These are phyloP conservation scores for Alosa sapidissima DNA, from an alignment of 2,797 vertebrate species.

Conservation along the genomic window DNA sequence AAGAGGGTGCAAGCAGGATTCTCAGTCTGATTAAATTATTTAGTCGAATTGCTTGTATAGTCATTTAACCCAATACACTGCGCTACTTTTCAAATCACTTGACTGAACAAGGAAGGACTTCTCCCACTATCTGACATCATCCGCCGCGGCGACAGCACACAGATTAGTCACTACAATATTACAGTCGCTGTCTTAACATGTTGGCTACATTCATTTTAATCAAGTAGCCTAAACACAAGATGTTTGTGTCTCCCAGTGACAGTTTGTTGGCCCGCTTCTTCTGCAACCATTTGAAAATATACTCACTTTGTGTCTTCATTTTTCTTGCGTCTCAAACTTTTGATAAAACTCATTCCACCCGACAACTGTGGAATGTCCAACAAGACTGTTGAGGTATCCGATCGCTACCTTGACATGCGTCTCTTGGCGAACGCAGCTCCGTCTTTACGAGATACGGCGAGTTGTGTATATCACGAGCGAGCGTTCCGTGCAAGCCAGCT, in stretches of 20 bases:
- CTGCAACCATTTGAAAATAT: background rate
- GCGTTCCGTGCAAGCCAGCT: background rate
- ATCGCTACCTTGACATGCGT: constrained; percentile 40
- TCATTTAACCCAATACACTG: background rate
- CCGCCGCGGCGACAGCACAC: background rate
- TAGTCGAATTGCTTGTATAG: background rate
- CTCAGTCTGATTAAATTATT: background rate
- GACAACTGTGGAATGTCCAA: constrained; percentile 32
- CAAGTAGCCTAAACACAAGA: background rate
- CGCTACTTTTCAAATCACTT: background rate
- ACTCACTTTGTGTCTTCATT: constrained; percentile 73
- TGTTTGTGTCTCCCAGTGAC: background rate
- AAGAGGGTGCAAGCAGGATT: background rate
- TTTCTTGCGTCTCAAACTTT: constrained; percentile 67
- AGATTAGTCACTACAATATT: background rate
- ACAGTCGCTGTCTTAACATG: background rate
- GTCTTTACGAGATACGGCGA: background rate
- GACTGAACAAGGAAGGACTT: background rate
- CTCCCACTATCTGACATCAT: background rate
- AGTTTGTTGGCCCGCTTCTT: background rate
- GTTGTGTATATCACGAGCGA: background rate
- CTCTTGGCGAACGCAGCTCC: constrained; percentile 23
- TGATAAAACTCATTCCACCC: constrained; percentile 76
- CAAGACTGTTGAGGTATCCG: background rate
- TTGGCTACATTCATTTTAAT: background rate